Evolutionary conservation across 2,797 vertebrate species (phyloP).

Genomic region (Chelonia mydas): DNA sequence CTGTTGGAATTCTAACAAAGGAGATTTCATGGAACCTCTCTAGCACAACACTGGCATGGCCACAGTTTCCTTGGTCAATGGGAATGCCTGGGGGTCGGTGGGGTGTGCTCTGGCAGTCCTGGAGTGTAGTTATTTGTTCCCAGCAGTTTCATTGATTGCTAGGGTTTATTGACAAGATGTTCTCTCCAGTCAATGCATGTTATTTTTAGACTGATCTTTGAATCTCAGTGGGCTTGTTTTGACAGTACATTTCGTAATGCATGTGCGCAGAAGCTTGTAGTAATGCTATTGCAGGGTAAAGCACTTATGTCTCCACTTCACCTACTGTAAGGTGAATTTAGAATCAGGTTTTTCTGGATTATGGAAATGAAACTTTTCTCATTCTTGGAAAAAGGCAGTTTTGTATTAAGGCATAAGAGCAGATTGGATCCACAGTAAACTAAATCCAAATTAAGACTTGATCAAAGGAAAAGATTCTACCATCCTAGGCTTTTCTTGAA

Average conservation of each 20-base stretch:
- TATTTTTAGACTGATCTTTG: background rate
- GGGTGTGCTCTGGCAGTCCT: background rate
- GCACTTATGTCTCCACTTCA: background rate
- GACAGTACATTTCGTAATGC: fast-evolving
- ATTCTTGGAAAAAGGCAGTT: background rate
- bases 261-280: background rate
- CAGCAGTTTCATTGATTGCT: background rate
- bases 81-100: background rate
- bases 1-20: background rate
- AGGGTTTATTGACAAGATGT: background rate
- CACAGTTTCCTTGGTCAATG: background rate
- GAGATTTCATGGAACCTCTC: background rate
- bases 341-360: background rate
- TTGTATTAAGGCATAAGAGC: background rate
- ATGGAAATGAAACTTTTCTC: background rate
- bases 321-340: background rate
- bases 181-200: background rate
- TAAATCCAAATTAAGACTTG: background rate
- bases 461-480: background rate
- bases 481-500: background rate
- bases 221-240: background rate
- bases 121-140: background rate
- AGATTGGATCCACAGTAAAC: background rate
- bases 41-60: background rate
- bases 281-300: background rate